A percentile compares a stretch with the other conserved stretches of the same genome.
phyloP scores from a whole-genome alignment of 2,113 vertebrate species.

The Arothron firmamentum region DNA sequence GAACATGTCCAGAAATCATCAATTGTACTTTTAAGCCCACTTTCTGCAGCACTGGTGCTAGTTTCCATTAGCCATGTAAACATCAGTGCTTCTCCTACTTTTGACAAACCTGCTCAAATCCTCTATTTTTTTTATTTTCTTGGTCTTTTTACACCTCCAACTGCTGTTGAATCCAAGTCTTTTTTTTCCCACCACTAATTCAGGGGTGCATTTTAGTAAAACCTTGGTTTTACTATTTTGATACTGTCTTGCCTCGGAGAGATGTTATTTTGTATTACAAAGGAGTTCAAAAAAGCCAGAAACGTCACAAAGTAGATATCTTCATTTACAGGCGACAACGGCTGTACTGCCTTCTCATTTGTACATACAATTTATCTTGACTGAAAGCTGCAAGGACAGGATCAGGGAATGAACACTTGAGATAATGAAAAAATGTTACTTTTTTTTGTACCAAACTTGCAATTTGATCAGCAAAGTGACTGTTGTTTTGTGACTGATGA shows the following conservation, averaged over 20 bases:
- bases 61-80: no score
- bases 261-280: conserved; percentile 66
- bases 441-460: conserved; percentile 65
- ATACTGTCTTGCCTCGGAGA: conserved; percentile 67
- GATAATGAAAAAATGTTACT: conserved; percentile 4
- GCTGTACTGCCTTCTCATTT: conserved; percentile 69
- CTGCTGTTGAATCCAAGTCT: background rate
- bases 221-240: conserved; percentile 64
- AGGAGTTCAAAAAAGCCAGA: conserved; percentile 42
- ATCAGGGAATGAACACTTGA: conserved; percentile 26
- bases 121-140: background rate
- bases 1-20: no score
- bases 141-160: background rate
- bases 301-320: conserved; percentile 51
- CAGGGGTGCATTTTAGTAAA: conserved; percentile 41
- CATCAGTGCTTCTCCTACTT: background rate
- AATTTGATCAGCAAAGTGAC: conserved; percentile 35
- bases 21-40: no score
- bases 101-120: conserved; percentile 10
- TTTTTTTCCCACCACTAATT: conserved; percentile 7
- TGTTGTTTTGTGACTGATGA: conserved; percentile 30
- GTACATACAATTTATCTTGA: conserved; percentile 52
- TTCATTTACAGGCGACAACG: conserved; percentile 47
- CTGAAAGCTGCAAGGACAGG: conserved; percentile 33
- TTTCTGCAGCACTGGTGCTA: no score